phyloP scores from a whole-genome alignment of 2,797 vertebrate genomes.

The Malurus splendens region DNA sequence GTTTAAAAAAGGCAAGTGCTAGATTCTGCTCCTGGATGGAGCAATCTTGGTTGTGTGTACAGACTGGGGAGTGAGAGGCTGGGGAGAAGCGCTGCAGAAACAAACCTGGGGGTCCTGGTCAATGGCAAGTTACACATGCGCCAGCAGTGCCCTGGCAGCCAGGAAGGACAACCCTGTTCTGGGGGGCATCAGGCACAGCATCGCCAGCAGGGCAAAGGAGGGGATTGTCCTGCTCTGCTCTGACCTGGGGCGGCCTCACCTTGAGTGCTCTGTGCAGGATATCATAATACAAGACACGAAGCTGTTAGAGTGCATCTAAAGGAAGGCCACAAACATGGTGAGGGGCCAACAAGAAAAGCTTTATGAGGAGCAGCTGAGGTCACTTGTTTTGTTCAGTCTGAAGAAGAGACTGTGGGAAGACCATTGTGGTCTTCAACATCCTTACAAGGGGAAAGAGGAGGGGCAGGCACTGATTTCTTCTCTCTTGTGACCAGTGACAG shows the following conservation, averaged over 20 bases:
- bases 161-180: fast-evolving
- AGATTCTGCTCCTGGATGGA: not conserved
- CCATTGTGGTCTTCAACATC: fast-evolving
- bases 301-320: not conserved
- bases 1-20: not conserved
- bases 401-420: not conserved
- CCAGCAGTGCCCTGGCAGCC: not conserved
- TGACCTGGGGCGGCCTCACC: fast-evolving
- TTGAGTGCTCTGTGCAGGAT: fast-evolving
- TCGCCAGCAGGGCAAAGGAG: fast-evolving
- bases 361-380: not conserved
- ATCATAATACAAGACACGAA: not conserved
- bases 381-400: not conserved
- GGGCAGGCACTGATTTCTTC: not conserved
- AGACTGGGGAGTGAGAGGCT: not conserved
- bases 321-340: not conserved
- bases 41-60: not conserved
- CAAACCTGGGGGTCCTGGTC: fast-evolving
- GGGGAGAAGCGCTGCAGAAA: not conserved
- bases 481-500: not conserved
- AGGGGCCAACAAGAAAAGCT: not conserved
- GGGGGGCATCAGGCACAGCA: fast-evolving
- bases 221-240: not conserved
- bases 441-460: not conserved
- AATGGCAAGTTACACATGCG: fast-evolving